Conservation (phyloP, 2,797 vertebrate species). For the Fistularia commersonii region DNA sequence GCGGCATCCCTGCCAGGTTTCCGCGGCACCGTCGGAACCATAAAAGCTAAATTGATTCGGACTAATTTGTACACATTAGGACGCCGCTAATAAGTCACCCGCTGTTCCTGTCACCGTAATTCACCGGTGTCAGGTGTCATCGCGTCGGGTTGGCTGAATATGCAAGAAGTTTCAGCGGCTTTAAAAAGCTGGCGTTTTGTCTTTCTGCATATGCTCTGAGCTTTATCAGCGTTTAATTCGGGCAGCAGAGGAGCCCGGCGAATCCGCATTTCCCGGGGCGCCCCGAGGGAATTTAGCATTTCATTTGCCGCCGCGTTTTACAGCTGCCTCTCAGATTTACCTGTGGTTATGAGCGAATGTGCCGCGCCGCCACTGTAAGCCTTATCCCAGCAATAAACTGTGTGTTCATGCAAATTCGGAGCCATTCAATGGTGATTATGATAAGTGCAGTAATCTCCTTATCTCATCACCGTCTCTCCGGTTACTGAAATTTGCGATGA, state of each 20-base stretch:
- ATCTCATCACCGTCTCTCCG: slow-evolving; percentile 78
- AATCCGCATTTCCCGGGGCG: slow-evolving; percentile 55
- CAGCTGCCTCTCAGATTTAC: slow-evolving; percentile 77
- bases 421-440: slow-evolving; percentile 77
- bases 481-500: slow-evolving; percentile 77
- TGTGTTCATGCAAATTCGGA: slow-evolving; percentile 74
- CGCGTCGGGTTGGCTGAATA: too few relatives aligned
- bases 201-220: slow-evolving; percentile 24
- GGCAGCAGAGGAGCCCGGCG: slow-evolving; percentile 42
- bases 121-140: slow-evolving; percentile 6
- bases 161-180: slow-evolving; percentile 12
- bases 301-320: slow-evolving; percentile 63
- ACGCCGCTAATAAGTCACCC: too few relatives aligned
- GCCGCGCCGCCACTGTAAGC: slow-evolving; percentile 61
- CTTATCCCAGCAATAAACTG: slow-evolving; percentile 71
- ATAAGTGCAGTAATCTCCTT: slow-evolving; percentile 80
- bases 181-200: slow-evolving; percentile 58
- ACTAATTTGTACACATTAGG: too few relatives aligned
- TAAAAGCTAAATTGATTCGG: too few relatives aligned
- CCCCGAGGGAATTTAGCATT: slow-evolving; percentile 53
- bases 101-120: slow-evolving; percentile 6
- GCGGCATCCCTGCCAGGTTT: too few relatives aligned
- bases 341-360: slow-evolving; percentile 68
- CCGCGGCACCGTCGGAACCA: too few relatives aligned
- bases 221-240: slow-evolving; percentile 59